These are phyloP conservation scores for Rousettus madagascariensis DNA, from an alignment of 2,797 vertebrate genomes.

Conservation along the genomic window DNA sequence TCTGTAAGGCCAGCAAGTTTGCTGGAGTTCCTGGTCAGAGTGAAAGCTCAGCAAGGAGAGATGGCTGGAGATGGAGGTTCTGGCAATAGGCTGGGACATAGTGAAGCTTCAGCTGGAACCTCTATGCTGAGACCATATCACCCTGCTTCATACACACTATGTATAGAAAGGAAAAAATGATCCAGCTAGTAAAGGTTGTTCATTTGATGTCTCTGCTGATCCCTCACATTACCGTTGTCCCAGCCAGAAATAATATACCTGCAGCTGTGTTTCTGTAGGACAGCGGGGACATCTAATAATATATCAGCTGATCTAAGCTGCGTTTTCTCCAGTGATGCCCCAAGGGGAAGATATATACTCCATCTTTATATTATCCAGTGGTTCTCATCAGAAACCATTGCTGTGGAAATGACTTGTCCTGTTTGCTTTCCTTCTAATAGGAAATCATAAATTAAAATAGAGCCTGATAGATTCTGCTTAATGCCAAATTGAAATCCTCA, in stretches of 20 bases:
- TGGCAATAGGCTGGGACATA: not conserved
- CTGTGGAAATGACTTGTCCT: slow-evolving; percentile 33
- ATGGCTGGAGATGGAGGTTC: not conserved
- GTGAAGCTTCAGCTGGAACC: slow-evolving; percentile 45
- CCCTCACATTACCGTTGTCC: slow-evolving; percentile 58
- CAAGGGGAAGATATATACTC: not conserved
- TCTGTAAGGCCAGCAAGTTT: not conserved
- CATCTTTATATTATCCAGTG: slow-evolving; percentile 11
- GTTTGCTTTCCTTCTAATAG: slow-evolving; percentile 46
- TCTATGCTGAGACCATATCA: slow-evolving; percentile 54
- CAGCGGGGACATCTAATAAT: slow-evolving; percentile 60
- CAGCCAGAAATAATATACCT: slow-evolving; percentile 74
- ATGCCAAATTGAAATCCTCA: slow-evolving; percentile 61
- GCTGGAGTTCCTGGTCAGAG: not conserved
- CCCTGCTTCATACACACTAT: slow-evolving; percentile 53
- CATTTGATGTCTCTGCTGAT: slow-evolving; percentile 47
- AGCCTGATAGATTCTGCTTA: slow-evolving; percentile 51
- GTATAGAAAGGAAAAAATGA: slow-evolving; percentile 44
- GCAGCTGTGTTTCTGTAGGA: slow-evolving; percentile 68
- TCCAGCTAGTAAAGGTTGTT: slow-evolving; percentile 67
- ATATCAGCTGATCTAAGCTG: slow-evolving; percentile 17
- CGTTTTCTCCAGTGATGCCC: slow-evolving; percentile 12
- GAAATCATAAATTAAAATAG: slow-evolving; percentile 60
- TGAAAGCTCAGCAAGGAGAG: not conserved
- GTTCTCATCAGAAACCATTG: slow-evolving; percentile 37